Evolutionary conservation across 2,113 vertebrate species (phyloP).

Genomic region (Rhinolophus sinicus): DNA sequence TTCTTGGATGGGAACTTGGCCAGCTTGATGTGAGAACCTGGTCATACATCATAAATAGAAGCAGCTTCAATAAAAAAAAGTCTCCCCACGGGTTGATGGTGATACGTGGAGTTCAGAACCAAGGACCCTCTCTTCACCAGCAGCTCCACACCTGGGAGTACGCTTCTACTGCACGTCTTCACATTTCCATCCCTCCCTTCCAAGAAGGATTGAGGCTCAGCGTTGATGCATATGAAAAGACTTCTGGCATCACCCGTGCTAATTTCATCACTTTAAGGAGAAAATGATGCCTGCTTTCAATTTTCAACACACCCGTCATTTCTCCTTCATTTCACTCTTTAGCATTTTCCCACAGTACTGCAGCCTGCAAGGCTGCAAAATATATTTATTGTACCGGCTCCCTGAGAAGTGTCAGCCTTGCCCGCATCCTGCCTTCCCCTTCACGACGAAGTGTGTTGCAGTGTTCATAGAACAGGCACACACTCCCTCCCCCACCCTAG

Average conservation of each 20-base stretch:
- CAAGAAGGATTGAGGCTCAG: neutral
- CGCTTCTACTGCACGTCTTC: accelerated
- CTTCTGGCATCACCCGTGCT: neutral
- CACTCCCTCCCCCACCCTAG: neutral
- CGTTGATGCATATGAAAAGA: accelerated
- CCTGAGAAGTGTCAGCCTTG: neutral
- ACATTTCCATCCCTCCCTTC: accelerated
- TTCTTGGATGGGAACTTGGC: neutral
- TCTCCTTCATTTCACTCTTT: neutral
- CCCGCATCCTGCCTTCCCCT: accelerated
- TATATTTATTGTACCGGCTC: neutral
- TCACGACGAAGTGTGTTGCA: accelerated
- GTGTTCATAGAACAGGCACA: neutral
- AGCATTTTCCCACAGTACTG: neutral
- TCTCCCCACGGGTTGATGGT: neutral
- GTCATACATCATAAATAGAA: neutral
- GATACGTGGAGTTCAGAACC: neutral
- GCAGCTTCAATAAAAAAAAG: neutral
- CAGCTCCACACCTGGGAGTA: neutral
- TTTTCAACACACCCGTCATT: neutral
- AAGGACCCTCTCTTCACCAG: too few relatives aligned
- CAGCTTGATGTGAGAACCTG: neutral
- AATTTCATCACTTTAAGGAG: slow-evolving; percentile 21
- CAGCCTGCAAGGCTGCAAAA: neutral
- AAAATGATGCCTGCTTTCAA: neutral